Evolutionary conservation across 2,113 vertebrate genomes (phyloP).

Genomic region (Stigmatopora argus): DNA sequence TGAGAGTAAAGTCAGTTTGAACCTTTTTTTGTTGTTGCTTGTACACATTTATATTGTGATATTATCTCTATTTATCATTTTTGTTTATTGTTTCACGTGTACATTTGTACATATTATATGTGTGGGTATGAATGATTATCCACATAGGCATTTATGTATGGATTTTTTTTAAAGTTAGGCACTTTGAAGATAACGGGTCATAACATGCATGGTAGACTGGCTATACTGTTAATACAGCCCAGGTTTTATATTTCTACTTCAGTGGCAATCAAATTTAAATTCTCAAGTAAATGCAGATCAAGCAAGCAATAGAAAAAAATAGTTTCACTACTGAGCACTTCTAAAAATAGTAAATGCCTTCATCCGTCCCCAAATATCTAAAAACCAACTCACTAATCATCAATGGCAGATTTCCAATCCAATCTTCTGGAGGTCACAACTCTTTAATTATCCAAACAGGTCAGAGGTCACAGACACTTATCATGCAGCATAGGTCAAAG

Average conservation of each 20-base stretch:
- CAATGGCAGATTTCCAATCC: conserved; percentile 50
- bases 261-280: background rate
- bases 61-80: no score
- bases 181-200: no score
- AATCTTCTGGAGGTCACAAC: conserved; percentile 47
- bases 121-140: no score
- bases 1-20: no score
- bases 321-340: background rate
- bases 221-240: background rate
- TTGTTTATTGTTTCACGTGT: no score
- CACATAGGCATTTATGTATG: no score
- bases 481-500: conserved; percentile 60
- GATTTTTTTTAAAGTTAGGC: no score
- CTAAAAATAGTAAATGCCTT: conserved; percentile 20
- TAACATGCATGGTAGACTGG: no score
- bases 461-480: conserved; percentile 70
- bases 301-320: background rate
- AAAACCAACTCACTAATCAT: conserved; percentile 50
- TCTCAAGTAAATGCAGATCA: background rate
- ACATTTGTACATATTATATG: no score
- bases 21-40: no score
- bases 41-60: no score
- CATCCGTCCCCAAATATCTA: conserved; percentile 46
- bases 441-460: conserved; percentile 73
- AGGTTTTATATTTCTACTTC: background rate